Evolutionary conservation across 1,140 invertebrate species (phyloP).

Genomic region (Aphis craccivora): DNA sequence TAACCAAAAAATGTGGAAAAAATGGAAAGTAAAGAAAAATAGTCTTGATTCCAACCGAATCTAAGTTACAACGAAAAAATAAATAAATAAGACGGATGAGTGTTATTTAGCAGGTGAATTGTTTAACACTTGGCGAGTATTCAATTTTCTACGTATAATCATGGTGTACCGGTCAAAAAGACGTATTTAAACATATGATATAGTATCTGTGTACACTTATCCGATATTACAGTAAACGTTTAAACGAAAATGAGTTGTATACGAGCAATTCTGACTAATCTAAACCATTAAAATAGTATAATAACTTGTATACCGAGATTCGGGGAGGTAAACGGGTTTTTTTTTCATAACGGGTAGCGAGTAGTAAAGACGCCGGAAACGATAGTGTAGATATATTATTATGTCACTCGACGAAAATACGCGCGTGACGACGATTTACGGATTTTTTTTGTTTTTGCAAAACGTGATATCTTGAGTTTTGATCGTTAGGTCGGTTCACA

Average conservation of each 20-base stretch:
- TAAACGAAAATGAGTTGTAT: neutral
- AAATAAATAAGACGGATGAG: neutral
- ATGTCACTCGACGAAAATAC: neutral
- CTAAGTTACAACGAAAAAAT: neutral
- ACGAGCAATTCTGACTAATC: neutral
- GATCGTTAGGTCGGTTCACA: neutral
- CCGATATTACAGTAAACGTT: neutral
- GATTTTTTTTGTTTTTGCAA: neutral
- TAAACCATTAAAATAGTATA: neutral
- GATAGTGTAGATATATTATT: neutral
- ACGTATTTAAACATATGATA: neutral
- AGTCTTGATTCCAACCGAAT: neutral
- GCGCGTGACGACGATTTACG: neutral
- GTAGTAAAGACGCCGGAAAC: neutral
- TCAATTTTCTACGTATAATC: neutral
- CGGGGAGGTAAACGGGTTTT: neutral
- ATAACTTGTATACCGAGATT: neutral
- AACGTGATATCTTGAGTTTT: neutral
- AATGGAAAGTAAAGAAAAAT: neutral
- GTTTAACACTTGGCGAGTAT: neutral
- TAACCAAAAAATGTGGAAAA: too few species aligned
- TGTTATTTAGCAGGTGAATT: slow-evolving; percentile 32
- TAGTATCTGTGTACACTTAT: neutral
- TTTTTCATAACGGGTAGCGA: neutral
- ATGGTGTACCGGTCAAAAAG: neutral